phyloP scores from a whole-genome alignment of 2,888 invertebrate species.

The Sarcophaga carnaria region DNA sequence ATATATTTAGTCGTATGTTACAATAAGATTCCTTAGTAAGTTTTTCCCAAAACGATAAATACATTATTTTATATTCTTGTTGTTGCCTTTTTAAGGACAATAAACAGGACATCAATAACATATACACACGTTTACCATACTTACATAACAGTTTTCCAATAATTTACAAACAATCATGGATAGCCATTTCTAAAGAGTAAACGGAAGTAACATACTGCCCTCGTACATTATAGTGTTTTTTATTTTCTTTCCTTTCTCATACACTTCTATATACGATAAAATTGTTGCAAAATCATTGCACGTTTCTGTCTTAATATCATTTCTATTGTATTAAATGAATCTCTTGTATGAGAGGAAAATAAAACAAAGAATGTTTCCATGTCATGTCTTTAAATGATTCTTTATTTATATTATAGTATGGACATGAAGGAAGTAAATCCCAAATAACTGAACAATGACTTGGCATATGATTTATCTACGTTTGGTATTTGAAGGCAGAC shows the following conservation, averaged over 20 bases:
- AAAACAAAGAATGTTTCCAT: too few species aligned
- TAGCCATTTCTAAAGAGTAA: not conserved
- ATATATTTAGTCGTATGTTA: constrained; percentile 66
- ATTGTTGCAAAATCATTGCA: constrained; percentile 75
- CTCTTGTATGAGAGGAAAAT: too few species aligned
- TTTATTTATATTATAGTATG: too few species aligned
- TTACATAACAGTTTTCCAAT: constrained; percentile 14
- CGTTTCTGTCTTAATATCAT: constrained; percentile 78
- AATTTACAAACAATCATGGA: constrained; percentile 45
- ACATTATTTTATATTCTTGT: not conserved
- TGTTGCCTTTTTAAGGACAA: not conserved
- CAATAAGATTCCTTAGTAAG: constrained; percentile 33
- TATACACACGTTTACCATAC: not conserved
- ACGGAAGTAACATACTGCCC: not conserved
- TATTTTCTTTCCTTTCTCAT: too few species aligned
- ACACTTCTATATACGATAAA: not conserved
- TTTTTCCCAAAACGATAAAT: not conserved
- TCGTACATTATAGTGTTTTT: not conserved
- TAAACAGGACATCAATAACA: constrained; percentile 4
- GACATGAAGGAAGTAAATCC: too few species aligned
- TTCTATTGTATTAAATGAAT: constrained; percentile 23
- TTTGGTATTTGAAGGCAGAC: too few species aligned
- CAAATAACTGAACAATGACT: too few species aligned
- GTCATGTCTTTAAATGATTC: too few species aligned
- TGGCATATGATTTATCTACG: too few species aligned